Evolutionary conservation across 2,888 invertebrate species (phyloP), one percentile per base, ranked within the genome.

Genomic region (Physocephala rufipes): DNA sequence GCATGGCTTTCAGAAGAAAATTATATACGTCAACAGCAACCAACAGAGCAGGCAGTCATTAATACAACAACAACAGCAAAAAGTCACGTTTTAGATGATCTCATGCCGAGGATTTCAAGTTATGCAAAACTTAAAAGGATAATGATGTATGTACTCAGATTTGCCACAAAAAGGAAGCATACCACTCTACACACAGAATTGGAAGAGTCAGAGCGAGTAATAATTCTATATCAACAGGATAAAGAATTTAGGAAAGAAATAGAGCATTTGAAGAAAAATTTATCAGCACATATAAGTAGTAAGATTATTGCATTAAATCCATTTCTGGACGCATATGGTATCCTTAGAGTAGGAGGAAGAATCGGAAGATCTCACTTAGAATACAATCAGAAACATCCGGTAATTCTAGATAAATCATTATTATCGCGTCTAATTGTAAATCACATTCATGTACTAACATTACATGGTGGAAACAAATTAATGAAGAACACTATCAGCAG

Each of bases 281-380:
- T 15, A 7, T 4, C 2, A 21, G 45, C 65, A 19, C 15, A 36
- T 28, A 21, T 51, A 16, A 15, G 51, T 12, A 61, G 47, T 36
- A n/a, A n/a, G n/a, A n/a, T n/a, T n/a, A n/a, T n/a, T n/a, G 51
- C 28, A 51, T 30, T 71, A 47, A 53, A 51, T 47, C 67, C 63
- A 19, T 67, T 67, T 55, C 16, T 67, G 19, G 63, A 67, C 30
- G 15, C 21, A 16, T 16, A 66, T 13, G 62, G 71, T n/a, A 36
- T 71, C 13, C 61, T 71, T 15, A 49, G 71, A n/a, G 67, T 71
- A 1, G 62, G 67, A 16, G 71, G 67, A 4, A 47, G 61, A 15
- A 66, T 26, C 4, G 19, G 2, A 36, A 62, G 28, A 28, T 5
- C 45, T n/a, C 51, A n/a, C 45, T 65, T n/a, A n/a, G n/a, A n/a